Evolutionary conservation across 2,797 vertebrate genomes (phyloP), one percentile per base, ranked within the genome.

Genomic region (Danio kyathit): DNA sequence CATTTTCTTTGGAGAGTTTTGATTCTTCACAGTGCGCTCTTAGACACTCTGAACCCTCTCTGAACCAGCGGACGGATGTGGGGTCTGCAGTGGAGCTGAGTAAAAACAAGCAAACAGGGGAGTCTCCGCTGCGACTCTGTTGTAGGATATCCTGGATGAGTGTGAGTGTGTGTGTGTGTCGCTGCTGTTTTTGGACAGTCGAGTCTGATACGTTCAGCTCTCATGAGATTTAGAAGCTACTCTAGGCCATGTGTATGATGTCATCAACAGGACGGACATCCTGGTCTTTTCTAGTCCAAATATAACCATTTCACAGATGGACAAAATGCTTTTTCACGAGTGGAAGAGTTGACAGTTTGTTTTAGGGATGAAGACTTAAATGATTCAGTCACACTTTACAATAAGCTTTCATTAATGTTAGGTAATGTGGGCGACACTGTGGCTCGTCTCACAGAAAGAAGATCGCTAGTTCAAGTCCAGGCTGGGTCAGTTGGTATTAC

Each of bases 111-210:
- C 82, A 80, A 83, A 84, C 75, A 76, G 67, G 52, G 65, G 59
- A 83, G 67, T 81, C 74, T 61, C 44, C 72, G 44, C 76, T 80
- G 17, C 11, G 51, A 66, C 52, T 84, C 65, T 71, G 80, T 85
- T 80, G 81, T 83, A 86, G 87, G 87, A 89, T 85, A 86, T 88
- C 87, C 86, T 87, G 84, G 83, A 88, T 86, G 83, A 83, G 76
- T 29, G 54, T 43, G 59, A 76, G 29, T 29, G 29, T n/a, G n/a
- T 29, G 29, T 29, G 29, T 29, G 29, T 29, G 59, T 76, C 57
- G 56, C 46, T 76, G 82, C 82, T 83, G 69, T 74, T 83, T 81
- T 67, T 71, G 67, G 78, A 60, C 46, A 83, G 77, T 16, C 40
- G 69, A 29, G 52, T 70, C 82, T 14, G 44, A 79, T 81, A 81